phyloP scores from a whole-genome alignment of 2,888 invertebrate genomes.

The Athetis lepigone region DNA sequence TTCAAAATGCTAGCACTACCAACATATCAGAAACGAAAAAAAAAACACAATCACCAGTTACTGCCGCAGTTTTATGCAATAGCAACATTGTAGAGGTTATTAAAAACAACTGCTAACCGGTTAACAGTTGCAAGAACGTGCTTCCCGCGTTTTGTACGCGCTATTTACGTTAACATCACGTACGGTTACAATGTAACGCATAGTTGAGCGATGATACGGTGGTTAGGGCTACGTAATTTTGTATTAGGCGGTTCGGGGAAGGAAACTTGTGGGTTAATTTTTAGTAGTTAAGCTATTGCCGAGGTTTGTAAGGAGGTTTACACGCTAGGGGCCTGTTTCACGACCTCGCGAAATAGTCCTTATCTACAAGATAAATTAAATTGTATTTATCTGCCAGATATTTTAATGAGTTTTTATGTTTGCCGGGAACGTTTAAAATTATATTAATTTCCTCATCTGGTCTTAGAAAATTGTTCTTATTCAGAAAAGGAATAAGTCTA shows the following conservation, averaged over 20 bases:
- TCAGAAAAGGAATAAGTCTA: too few relatives aligned
- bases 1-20: background rate
- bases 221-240: constrained; percentile 35
- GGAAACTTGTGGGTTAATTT: constrained; percentile 37
- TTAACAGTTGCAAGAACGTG: constrained; percentile 47
- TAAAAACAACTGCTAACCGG: constrained; percentile 38
- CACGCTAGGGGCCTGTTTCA: background rate
- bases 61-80: constrained; percentile 14
- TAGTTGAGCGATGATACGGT: constrained; percentile 39
- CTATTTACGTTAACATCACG: constrained; percentile 54
- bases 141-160: background rate
- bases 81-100: constrained; percentile 46
- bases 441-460: too few relatives aligned
- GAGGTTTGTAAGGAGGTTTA: constrained; percentile 8
- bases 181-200: constrained; percentile 45
- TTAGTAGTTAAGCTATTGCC: constrained; percentile 7
- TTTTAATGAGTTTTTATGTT: too few relatives aligned
- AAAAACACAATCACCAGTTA: background rate
- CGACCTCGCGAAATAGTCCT: too few relatives aligned
- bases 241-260: constrained; percentile 36
- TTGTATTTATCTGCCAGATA: too few relatives aligned
- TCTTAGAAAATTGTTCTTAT: too few relatives aligned
- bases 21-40: background rate
- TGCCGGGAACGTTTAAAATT: too few relatives aligned
- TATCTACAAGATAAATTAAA: too few relatives aligned